Conservation (phyloP, 2,797 vertebrate species). For the Premnoplex brunnescens region DNA sequence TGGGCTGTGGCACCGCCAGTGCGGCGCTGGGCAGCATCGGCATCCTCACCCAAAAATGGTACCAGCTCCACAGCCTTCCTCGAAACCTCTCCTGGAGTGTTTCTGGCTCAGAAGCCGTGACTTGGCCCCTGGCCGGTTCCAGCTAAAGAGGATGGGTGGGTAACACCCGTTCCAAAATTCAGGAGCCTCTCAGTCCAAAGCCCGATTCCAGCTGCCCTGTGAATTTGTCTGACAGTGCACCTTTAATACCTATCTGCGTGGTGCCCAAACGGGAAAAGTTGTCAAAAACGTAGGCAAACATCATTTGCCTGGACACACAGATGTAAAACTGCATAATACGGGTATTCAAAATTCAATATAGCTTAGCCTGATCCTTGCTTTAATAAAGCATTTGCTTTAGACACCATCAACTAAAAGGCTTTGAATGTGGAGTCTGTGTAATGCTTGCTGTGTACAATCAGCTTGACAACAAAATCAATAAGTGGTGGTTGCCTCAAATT, state of each 20-base stretch:
- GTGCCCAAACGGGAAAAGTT: background rate
- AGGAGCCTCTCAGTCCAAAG: background rate
- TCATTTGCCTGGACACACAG: background rate
- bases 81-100: background rate
- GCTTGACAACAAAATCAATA: constrained; percentile 28
- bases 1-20: background rate
- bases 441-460: background rate
- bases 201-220: accelerated
- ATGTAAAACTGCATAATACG: background rate
- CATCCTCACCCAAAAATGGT: background rate
- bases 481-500: constrained; percentile 16
- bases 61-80: background rate
- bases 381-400: background rate
- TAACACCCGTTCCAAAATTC: background rate
- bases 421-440: background rate
- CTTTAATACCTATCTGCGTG: background rate
- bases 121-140: background rate
- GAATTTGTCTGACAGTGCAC: background rate
- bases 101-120: background rate
- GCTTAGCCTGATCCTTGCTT: background rate
- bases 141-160: background rate
- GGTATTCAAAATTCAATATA: background rate
- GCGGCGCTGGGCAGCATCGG: background rate
- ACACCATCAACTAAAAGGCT: background rate
- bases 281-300: background rate